phyloP scores from a whole-genome alignment of 1,140 invertebrate species.

The Aphidius ervi region DNA sequence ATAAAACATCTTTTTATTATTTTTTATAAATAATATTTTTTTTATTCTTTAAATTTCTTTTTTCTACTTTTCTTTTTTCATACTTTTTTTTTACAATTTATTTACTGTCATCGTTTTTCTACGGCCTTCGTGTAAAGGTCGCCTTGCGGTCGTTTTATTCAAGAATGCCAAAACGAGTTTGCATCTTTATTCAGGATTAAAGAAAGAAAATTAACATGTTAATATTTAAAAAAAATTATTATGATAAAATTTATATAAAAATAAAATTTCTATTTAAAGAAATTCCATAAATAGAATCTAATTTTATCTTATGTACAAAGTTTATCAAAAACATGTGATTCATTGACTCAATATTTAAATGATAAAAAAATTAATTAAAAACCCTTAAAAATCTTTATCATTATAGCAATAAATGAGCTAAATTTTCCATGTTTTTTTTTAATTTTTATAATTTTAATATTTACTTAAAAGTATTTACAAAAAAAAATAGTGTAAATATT shows the following conservation, averaged over 20 bases:
- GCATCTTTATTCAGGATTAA: conserved; percentile 17
- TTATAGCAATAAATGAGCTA: too few relatives aligned
- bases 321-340: too few relatives aligned
- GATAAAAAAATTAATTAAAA: too few relatives aligned
- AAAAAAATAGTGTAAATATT: too few relatives aligned
- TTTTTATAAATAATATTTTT: conserved; percentile 5
- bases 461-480: too few relatives aligned
- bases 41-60: conserved; percentile 8
- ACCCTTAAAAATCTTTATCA: too few relatives aligned
- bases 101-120: conserved; percentile 4
- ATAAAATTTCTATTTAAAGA: conserved; percentile 9
- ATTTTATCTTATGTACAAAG: conserved; percentile 8
- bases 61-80: background rate
- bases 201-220: background rate
- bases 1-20: conserved; percentile 8
- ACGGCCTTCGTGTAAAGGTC: conserved; percentile 14
- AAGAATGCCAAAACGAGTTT: conserved; percentile 27
- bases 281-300: conserved; percentile 13
- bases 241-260: too few relatives aligned
- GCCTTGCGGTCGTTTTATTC: conserved; percentile 14
- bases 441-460: too few relatives aligned
- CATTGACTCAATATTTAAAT: too few relatives aligned
- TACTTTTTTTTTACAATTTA: conserved; percentile 6
- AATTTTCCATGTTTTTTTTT: too few relatives aligned
- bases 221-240: background rate